Percentiles rank a stretch among this genome's conserved stretches.
Conservation (phyloP, 2,113 vertebrate species). For the Pangasianodon hypophthalmus region DNA sequence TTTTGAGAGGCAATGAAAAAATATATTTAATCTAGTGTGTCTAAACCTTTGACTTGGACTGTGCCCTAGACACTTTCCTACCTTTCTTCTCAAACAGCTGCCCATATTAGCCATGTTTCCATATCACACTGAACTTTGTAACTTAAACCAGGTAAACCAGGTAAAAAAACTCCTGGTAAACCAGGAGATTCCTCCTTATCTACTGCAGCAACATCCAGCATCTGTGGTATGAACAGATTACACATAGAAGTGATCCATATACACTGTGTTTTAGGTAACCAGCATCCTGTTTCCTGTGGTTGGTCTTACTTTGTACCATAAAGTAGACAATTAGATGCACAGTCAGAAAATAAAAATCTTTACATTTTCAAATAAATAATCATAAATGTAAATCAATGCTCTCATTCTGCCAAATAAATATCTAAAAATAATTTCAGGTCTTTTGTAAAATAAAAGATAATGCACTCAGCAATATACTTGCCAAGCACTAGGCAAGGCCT, state of each 20-base stretch:
- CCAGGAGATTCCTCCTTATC: neutral
- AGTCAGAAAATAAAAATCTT: neutral
- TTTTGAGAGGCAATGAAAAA: no score
- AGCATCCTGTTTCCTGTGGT: neutral
- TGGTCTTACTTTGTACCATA: neutral
- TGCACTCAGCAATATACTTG: conserved; percentile 6
- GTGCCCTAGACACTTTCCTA: neutral
- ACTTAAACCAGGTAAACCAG: neutral
- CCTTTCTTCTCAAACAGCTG: neutral
- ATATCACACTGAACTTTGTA: neutral
- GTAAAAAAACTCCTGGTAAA: neutral
- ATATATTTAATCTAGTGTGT: neutral
- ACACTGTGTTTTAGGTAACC: neutral
- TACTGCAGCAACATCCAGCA: neutral
- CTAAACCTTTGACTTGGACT: neutral
- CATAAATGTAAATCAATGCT: neutral
- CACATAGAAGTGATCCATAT: neutral
- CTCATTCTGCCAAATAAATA: neutral
- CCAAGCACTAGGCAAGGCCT: neutral
- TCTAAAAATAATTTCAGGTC: neutral
- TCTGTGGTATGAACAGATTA: neutral
- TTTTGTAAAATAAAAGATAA: neutral
- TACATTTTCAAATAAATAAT: neutral
- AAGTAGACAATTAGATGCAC: neutral
- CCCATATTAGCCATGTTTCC: neutral